These are phyloP conservation scores for Hydrozoanthus tunicans DNA, from an alignment of 64 coral and sea anemone species.

Conservation along the genomic window DNA sequence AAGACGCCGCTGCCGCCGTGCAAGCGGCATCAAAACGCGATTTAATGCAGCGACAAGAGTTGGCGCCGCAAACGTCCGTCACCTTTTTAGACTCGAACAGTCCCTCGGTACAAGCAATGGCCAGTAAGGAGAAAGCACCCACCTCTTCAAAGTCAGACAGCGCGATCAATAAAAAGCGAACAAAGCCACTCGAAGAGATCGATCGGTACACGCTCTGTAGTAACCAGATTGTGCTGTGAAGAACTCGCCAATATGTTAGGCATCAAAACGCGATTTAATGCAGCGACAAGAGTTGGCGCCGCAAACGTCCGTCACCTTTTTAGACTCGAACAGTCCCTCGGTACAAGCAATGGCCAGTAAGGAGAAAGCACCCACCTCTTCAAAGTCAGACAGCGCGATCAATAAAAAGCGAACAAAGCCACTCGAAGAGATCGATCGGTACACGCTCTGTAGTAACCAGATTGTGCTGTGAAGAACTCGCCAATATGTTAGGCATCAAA, in stretches of 20 bases:
- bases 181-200: slow-evolving; percentile 88
- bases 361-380: background rate
- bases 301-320: slow-evolving; percentile 37
- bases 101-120: slow-evolving; percentile 3
- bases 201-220: slow-evolving; percentile 96
- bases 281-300: background rate
- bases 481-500: no score
- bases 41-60: background rate
- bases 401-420: slow-evolving; percentile 65
- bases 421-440: slow-evolving; percentile 91
- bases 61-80: slow-evolving; percentile 16
- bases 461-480: slow-evolving; percentile 62
- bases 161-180: slow-evolving; percentile 30
- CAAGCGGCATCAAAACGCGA: background rate
- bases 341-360: slow-evolving; percentile 13
- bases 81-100: slow-evolving; percentile 53
- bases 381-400: background rate
- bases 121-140: background rate
- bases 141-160: slow-evolving; percentile 2
- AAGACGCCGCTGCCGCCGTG: slow-evolving; percentile 9
- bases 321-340: slow-evolving; percentile 48
- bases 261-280: background rate
- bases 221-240: slow-evolving; percentile 84
- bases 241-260: no score
- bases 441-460: slow-evolving; percentile 94